Evolutionary conservation across 2,113 vertebrate genomes (phyloP), one percentile per base, ranked within the genome.

Genomic region (Falco punctatus): DNA sequence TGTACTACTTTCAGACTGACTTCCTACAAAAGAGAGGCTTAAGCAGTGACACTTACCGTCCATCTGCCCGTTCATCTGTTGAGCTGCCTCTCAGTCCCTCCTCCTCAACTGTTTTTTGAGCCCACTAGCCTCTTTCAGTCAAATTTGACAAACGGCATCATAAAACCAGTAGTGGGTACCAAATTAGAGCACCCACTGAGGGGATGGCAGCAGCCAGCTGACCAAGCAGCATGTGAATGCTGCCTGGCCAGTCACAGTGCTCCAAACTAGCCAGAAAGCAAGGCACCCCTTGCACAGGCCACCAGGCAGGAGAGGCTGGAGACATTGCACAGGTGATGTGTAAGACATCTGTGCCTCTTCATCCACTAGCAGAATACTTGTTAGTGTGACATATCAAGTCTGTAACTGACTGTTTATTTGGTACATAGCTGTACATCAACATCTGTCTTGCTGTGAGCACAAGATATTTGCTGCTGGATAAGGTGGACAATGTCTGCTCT

Each of bases 1-100:
- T 11, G 11, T 81, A 66, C 77, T 88, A 69, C 86, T 96, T 94
- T 91, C 69, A 90, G 51, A 90, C 32, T 92, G 75, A 40, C n/a
- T 94, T 92, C 32, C n/a, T 54, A 42, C 4, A 5, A 90, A 83
- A 82, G 11, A 33, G 27, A 92, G 27, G 22, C 15, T 94, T 40
- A 77, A 92, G 72, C 67, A 82, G 51, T 73, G 54, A 44, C 54
- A 49, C 46, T 93, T 66, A 69, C 32, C 64, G 75, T 71, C 86
- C 92, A 88, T 93, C 92, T 94, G 95, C 58, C 35, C 40, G 18
- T 83, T 90, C 82, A 77, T 94, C 92, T 94, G 91, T 65, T 86
- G 38, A 92, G 62, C 46, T 92, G 66, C 40, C 67, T 82, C 40
- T 91, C 86, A 78, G 88, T 91, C 83, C 55, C 64, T 94, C 55